Percentiles rank a stretch among this genome's conserved stretches.
Evolutionary conservation across 2,888 invertebrate genomes (phyloP).

Genomic region (Hesperia comma): DNA sequence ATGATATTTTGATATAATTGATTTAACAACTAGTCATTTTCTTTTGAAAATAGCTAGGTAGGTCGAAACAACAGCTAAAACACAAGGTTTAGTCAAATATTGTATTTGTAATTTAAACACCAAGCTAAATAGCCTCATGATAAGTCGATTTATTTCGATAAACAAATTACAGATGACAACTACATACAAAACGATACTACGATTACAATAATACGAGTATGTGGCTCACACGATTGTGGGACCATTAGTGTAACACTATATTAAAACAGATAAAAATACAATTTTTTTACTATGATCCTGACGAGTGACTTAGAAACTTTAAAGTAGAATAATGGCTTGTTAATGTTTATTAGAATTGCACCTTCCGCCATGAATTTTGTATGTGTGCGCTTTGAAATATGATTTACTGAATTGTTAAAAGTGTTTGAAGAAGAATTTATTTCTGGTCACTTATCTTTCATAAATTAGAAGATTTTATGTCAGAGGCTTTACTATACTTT

Average conservation of each 20-base stretch:
- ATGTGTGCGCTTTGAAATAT: constrained; percentile 14
- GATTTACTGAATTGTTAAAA: constrained; percentile 11
- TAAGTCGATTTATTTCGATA: neutral
- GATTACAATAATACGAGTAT: constrained; percentile 34
- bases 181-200: neutral
- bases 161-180: neutral
- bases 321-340: constrained; percentile 5
- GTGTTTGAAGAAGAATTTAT: neutral
- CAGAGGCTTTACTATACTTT: constrained; percentile 30
- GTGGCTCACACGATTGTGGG: constrained; percentile 66
- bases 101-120: constrained; percentile 3
- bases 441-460: constrained; percentile 23
- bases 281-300: constrained; percentile 10
- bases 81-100: constrained; percentile 13
- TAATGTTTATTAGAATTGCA: constrained; percentile 15
- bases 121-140: constrained; percentile 10
- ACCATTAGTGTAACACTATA: constrained; percentile 50
- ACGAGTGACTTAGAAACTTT: constrained; percentile 7
- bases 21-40: constrained; percentile 79
- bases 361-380: constrained; percentile 18
- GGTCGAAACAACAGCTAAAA: constrained; percentile 39
- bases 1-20: constrained; percentile 64
- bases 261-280: neutral
- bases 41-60: constrained; percentile 80
- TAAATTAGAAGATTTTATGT: constrained; percentile 21